A percentile compares a stretch with the other conserved stretches of the same genome.
These are phyloP conservation scores for Caenorhabditis sinica DNA, from an alignment of 2,888 invertebrate species.

Conservation along the genomic window DNA sequence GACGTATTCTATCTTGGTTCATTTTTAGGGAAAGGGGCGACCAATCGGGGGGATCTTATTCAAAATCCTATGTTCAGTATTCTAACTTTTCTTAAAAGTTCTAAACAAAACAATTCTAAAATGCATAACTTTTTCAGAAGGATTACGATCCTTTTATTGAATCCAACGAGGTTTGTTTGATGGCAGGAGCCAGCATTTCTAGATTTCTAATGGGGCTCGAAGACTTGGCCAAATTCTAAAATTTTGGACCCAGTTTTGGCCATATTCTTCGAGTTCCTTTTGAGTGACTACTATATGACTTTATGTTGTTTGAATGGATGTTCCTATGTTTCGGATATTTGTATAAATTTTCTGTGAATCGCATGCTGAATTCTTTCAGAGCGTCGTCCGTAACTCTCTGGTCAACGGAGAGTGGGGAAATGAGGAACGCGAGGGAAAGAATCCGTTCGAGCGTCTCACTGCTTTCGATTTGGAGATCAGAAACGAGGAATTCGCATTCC, in stretches of 20 bases:
- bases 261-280: conserved; percentile 32
- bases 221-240: conserved; percentile 23
- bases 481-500: conserved; percentile 80
- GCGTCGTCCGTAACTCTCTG: conserved; percentile 75
- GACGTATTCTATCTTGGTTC: conserved; percentile 17
- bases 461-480: conserved; percentile 80
- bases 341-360: not conserved
- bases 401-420: conserved; percentile 78
- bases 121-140: conserved; percentile 56
- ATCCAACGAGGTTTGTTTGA: conserved; percentile 67
- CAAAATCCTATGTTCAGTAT: conserved; percentile 31
- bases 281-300: conserved; percentile 5
- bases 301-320: conserved; percentile 34
- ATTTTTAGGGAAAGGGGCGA: not conserved
- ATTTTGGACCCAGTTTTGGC: not conserved
- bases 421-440: conserved; percentile 78
- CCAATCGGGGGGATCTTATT: not conserved
- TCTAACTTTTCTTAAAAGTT: conserved; percentile 13
- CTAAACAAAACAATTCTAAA: not conserved
- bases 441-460: conserved; percentile 77
- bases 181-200: not conserved
- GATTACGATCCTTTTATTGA: conserved; percentile 70
- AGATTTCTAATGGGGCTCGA: not conserved
- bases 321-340: conserved; percentile 12
- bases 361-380: conserved; percentile 59